Conservation (phyloP, 2,113 vertebrate species). For the Ancistrus triradiatus region DNA sequence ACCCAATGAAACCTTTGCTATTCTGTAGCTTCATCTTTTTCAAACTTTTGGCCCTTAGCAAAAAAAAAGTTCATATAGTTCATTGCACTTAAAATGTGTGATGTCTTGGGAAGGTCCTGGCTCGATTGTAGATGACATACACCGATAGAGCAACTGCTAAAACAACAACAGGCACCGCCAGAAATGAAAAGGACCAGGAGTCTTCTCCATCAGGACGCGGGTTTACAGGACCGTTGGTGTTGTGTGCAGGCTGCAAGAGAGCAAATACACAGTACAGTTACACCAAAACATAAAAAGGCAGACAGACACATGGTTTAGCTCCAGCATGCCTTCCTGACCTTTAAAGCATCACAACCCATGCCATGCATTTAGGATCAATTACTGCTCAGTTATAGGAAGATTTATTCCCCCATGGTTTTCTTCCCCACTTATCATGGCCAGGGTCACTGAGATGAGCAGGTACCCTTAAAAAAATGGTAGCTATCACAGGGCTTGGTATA, state of each 20-base stretch:
- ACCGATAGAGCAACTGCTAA: constrained; percentile 27
- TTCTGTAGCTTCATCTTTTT: constrained; percentile 25
- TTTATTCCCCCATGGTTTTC: no score
- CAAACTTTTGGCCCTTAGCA: constrained; percentile 55
- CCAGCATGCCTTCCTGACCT: no score
- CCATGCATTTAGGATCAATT: no score
- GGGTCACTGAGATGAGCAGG: no score
- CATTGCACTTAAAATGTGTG: constrained; percentile 45
- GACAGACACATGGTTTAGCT: no score
- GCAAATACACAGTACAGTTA: neutral
- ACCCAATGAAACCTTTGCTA: neutral
- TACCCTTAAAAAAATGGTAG: no score
- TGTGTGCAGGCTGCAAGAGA: constrained; percentile 44
- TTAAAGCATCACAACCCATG: no score
- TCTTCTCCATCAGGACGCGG: constrained; percentile 41
- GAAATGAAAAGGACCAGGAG: constrained; percentile 33
- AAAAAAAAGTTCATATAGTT: constrained; percentile 41
- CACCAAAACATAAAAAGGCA: neutral
- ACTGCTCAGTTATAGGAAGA: no score
- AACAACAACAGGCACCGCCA: constrained; percentile 18
- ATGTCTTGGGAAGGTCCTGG: constrained; percentile 20
- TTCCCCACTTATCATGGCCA: no score
- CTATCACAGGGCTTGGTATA: no score
- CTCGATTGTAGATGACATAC: constrained; percentile 48
- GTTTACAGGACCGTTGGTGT: constrained; percentile 52